Percentiles rank a stretch among this genome's conserved stretches.
Conservation (phyloP, 2,797 vertebrate genomes). For the Esox lucius region DNA sequence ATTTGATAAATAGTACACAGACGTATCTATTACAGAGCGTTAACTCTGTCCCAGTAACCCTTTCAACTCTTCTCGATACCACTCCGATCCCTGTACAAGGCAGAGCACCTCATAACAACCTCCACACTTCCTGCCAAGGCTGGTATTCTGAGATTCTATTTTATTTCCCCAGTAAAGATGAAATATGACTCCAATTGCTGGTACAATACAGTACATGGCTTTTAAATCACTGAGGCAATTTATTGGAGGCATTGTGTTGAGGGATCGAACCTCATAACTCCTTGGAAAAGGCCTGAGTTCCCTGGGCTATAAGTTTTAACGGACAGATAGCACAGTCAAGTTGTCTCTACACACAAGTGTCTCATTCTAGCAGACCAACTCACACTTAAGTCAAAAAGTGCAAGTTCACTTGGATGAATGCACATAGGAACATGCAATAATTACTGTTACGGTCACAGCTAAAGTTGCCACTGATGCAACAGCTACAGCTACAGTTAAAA, state of each 20-base stretch:
- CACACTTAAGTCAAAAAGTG: background rate
- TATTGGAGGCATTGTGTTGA: conserved; percentile 46
- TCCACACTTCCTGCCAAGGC: conserved; percentile 34
- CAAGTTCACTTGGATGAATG: too few relatives aligned
- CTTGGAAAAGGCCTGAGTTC: conserved; percentile 37
- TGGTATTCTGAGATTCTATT: conserved; percentile 36
- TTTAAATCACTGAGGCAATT: conserved; percentile 64
- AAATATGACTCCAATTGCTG: conserved; percentile 64
- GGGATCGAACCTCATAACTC: conserved; percentile 63
- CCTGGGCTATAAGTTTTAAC: conserved; percentile 30
- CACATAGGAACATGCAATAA: too few relatives aligned
- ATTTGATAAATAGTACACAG: conserved; percentile 34
- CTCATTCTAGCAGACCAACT: background rate
- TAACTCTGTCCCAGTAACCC: conserved; percentile 30
- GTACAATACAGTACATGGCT: conserved; percentile 59
- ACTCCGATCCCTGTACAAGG: conserved; percentile 12
- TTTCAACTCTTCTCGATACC: conserved; percentile 12
- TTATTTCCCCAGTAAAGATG: conserved; percentile 55
- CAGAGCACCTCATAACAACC: background rate
- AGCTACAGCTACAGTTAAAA: too few relatives aligned
- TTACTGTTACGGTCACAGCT: too few relatives aligned
- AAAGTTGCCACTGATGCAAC: too few relatives aligned
- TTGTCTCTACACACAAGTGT: conserved; percentile 36
- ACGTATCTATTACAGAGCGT: conserved; percentile 30
- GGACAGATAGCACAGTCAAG: conserved; percentile 39